Evolutionary conservation across 2,888 invertebrate species (phyloP).

Genomic region (Epinotia nisella): DNA sequence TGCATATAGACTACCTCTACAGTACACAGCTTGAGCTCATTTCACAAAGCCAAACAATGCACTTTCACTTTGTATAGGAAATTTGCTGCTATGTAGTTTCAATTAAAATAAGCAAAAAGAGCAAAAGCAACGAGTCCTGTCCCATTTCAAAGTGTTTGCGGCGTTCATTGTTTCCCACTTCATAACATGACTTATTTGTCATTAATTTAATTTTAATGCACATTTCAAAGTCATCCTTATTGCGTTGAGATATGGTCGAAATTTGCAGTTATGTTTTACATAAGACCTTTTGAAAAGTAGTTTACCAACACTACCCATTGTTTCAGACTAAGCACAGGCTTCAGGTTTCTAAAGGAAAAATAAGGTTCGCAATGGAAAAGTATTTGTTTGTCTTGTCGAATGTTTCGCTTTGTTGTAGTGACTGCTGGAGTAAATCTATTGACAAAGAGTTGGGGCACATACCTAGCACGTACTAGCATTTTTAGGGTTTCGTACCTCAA

Average conservation of each 20-base stretch:
- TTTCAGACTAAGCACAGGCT: slow-evolving; percentile 29
- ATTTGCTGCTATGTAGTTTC: slow-evolving; percentile 18
- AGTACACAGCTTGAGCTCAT: not conserved
- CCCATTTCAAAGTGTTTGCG: slow-evolving; percentile 29
- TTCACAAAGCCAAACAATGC: not conserved
- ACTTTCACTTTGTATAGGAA: not conserved
- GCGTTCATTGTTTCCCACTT: slow-evolving; percentile 36
- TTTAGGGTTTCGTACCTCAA: too few relatives aligned
- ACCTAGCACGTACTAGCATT: not conserved
- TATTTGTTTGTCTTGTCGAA: slow-evolving; percentile 5
- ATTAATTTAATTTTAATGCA: slow-evolving; percentile 3
- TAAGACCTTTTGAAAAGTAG: slow-evolving; percentile 13
- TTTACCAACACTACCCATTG: slow-evolving; percentile 40
- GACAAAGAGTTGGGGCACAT: not conserved
- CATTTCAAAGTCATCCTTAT: not conserved
- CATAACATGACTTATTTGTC: slow-evolving; percentile 34
- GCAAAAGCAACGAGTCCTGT: slow-evolving; percentile 33
- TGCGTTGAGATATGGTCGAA: not conserved
- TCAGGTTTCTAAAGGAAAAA: slow-evolving; percentile 38
- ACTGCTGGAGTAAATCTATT: not conserved
- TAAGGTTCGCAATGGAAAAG: slow-evolving; percentile 24
- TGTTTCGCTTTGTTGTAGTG: slow-evolving; percentile 16
- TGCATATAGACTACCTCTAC: too few relatives aligned
- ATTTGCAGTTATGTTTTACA: not conserved
- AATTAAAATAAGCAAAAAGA: slow-evolving; percentile 20